Base-by-base conservation (phyloP, 2,797 vertebrate genomes). In the Lagodon rhomboides region DNA sequence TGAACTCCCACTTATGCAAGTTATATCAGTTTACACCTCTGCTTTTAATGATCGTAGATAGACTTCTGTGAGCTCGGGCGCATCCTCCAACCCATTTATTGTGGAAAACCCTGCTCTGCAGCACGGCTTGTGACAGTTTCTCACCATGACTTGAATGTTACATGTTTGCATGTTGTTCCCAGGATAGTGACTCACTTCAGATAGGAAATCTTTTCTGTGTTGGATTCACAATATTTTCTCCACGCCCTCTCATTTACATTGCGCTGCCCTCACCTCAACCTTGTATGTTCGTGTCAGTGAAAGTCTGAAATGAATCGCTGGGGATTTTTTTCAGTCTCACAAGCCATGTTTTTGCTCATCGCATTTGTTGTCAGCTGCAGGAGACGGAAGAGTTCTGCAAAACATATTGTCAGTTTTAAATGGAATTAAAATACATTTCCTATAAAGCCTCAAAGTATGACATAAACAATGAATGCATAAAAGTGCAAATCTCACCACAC, bases 231-330 rank as follows among this genome's bases (percentile, higher is more conserved):
- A 85, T 88, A 90, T 91, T 88, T 83, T 89, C 81, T 87, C 73
- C 69, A 86, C 67, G 12, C 65, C 76, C 75, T 93, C 87, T 93
- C 88, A 88, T 92, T 92, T 86, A 85, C 87, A 83, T 83, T 15
- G 44, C 44, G 27, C 77, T 89, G 87, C 73, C 84, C 81, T 91
- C 79, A 80, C 72, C 79, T 69, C 89, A 86, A 80, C 77, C 85
- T 87, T 44, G 10, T 10, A 34, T 84, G 78, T 88, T 79, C 84
- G 34, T 91, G 83, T 90, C 70, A 92, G 86, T 90, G 90, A 90
- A 88, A 93, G 93, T 91, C 81, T 91, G 90, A 95, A 59, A 95
- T 94, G 94, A 95, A 93, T 94, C 69, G 82, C 74, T 80, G 93
- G 95, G 95, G 93, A 92, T 91, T 95, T 96, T 38, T 94, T 80